These are phyloP conservation scores for Hartigia nigra DNA, from an alignment of 2,888 invertebrate genomes.

Conservation along the genomic window DNA sequence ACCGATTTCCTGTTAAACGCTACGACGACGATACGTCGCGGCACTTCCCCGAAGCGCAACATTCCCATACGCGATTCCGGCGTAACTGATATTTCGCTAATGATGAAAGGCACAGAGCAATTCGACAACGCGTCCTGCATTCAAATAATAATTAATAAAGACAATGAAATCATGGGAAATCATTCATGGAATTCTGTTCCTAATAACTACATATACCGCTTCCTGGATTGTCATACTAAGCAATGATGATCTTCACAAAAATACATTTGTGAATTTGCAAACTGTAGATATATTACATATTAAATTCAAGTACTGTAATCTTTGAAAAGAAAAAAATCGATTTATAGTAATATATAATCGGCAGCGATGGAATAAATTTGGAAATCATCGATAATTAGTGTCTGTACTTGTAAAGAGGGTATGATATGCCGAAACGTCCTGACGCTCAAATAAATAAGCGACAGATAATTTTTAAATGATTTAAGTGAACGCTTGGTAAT, in stretches of 20 bases:
- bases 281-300: background rate
- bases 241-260: background rate
- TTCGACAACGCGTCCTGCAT: background rate
- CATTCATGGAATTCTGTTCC: background rate
- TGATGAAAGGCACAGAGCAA: background rate
- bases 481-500: no score
- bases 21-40: conserved; percentile 3
- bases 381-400: background rate
- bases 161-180: background rate
- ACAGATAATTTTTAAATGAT: no score
- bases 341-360: background rate
- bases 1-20: conserved; percentile 31
- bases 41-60: background rate
- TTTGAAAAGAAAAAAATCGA: background rate
- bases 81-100: background rate
- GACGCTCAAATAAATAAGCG: no score
- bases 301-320: background rate
- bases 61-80: background rate
- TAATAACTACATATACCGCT: background rate
- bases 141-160: background rate
- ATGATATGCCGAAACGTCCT: no score
- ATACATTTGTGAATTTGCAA: background rate
- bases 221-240: background rate
- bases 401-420: no score
- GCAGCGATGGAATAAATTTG: background rate